Evolutionary conservation across 1,140 invertebrate species (phyloP), one percentile per base, ranked within the genome.

Genomic region (Hyles vespertilio): DNA sequence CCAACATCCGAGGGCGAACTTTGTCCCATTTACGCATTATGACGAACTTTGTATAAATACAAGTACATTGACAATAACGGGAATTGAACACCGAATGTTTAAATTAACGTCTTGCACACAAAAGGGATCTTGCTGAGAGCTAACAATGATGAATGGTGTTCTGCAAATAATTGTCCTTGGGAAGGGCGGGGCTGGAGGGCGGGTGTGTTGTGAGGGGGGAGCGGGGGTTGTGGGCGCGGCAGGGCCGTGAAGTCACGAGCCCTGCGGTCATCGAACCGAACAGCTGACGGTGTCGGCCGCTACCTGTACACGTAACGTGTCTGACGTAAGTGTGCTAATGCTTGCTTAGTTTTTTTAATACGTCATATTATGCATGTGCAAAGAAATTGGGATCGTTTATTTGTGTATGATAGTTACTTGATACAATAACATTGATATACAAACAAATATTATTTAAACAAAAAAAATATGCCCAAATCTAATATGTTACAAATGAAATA

Each of bases 141-240:
- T 52, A 59, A 56, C 63, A 56, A 59, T 79, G 79, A 81, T 79
- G 76, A 79, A 79, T 79, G 74, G 76, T 67, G 69, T 72, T 63
- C 76, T 81, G 78, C 78, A 77, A 75, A 79, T 79, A 79, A 79
- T 81, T 79, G 79, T 74, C 72, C 63, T 66, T 61, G 46, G 32
- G 52, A 51, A 60, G 59, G 59, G 56, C 51, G 56, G 34, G 59
- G 48, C 52, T 56, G 65, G 63, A 34, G 51, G 36, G 53, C 49
- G 61, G 43, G 56, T 5, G 51, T 44, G 40, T n/a, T 50, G 34
- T 55, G 47, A 49, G 53, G 69, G 40, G 8, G 58, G 36, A 5
- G 36, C 22, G 56, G 47, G 51, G 53, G 69, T 32, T 32, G 53
- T 61, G 70, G 70, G 70, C 70, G 70, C 70, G 72, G 67, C 67